phyloP scores from a whole-genome alignment of 2,888 invertebrate species.

The Cerastis leucographa region DNA sequence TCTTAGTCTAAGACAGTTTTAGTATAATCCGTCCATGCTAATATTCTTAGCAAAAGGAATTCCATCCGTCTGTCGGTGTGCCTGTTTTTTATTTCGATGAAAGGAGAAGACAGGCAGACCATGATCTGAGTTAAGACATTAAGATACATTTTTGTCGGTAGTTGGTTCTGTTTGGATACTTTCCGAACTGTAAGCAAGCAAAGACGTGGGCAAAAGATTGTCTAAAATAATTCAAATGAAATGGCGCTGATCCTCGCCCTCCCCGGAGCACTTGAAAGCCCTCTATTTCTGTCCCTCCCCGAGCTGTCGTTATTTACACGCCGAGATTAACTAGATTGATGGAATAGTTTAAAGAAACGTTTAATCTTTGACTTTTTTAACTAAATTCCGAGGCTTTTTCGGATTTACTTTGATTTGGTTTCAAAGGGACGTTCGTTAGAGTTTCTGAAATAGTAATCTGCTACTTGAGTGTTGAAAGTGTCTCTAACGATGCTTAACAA shows the following conservation, averaged over 20 bases:
- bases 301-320: constrained; percentile 72
- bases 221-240: constrained; percentile 67
- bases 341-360: constrained; percentile 72
- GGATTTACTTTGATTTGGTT: constrained; percentile 65
- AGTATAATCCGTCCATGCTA: constrained; percentile 49
- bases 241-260: constrained; percentile 60
- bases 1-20: constrained; percentile 18
- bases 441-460: constrained; percentile 51
- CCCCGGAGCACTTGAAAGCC: constrained; percentile 47
- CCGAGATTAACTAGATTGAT: constrained; percentile 78
- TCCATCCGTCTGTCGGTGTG: background rate
- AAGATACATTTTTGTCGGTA: background rate
- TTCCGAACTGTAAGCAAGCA: background rate
- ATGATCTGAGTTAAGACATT: background rate
- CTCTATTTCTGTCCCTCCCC: constrained; percentile 68
- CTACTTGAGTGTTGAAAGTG: constrained; percentile 35
- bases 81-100: background rate
- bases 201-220: constrained; percentile 1
- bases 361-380: constrained; percentile 76
- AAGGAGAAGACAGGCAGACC: background rate
- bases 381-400: constrained; percentile 58
- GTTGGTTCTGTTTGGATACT: background rate
- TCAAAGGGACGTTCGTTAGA: constrained; percentile 56
- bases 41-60: background rate
- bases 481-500: background rate